phyloP scores from a whole-genome alignment of 2,113 vertebrate species.

The Chlorodrepanis virens region DNA sequence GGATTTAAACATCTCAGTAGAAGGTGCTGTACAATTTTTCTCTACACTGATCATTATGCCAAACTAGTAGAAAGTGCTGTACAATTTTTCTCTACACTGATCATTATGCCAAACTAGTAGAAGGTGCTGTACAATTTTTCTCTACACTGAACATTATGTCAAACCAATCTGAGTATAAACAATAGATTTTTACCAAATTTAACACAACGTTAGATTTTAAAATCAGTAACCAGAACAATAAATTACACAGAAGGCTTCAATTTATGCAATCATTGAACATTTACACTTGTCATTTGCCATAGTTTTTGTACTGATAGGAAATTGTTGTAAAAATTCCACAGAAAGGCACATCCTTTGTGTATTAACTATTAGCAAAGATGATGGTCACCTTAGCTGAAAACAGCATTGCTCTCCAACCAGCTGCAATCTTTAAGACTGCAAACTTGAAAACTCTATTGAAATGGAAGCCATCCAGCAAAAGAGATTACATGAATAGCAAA shows the following conservation, averaged over 20 bases:
- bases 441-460: neutral
- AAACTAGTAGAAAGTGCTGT: neutral
- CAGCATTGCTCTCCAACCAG: neutral
- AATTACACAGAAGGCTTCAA: neutral
- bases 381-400: neutral
- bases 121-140: neutral
- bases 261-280: neutral
- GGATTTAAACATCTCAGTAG: neutral
- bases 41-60: neutral
- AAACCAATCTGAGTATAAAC: neutral
- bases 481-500: neutral
- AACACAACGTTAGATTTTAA: neutral
- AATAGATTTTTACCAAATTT: neutral
- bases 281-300: neutral
- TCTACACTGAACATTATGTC: neutral
- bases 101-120: neutral
- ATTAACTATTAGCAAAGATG: neutral
- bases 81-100: neutral
- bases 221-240: neutral
- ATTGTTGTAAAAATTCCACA: neutral
- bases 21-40: neutral
- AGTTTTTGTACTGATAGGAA: neutral
- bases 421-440: neutral
- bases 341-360: neutral
- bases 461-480: neutral